Conservation (phyloP, 2,113 vertebrate species). For the Sminthopsis crassicaudata region DNA sequence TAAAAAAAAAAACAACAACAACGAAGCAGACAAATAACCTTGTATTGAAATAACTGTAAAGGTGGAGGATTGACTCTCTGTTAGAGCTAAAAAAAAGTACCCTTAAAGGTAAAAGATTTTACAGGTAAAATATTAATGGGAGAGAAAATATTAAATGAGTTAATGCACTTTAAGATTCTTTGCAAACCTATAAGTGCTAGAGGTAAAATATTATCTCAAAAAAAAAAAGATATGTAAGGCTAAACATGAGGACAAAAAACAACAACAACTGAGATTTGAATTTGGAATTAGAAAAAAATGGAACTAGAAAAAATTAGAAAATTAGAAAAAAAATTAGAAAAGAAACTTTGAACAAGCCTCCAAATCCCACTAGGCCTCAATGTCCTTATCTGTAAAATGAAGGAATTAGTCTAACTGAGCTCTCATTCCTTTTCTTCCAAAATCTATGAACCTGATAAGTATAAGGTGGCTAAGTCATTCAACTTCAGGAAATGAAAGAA, state of each 20-base stretch:
- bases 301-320: too few relatives aligned
- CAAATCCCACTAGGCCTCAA: not conserved
- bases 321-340: too few relatives aligned
- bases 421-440: not conserved
- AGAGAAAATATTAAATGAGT: not conserved
- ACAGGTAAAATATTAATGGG: constrained; percentile 16
- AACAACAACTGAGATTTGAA: not conserved
- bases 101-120: constrained; percentile 47
- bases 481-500: not conserved
- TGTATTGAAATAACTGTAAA: constrained; percentile 20
- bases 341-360: not conserved
- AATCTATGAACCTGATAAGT: not conserved
- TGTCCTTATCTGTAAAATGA: not conserved
- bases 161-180: not conserved
- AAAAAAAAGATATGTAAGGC: not conserved
- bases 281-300: not conserved
- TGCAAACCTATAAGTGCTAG: not conserved
- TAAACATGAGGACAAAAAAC: not conserved
- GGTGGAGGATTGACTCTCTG: constrained; percentile 49
- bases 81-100: constrained; percentile 28
- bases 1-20: constrained; percentile 75
- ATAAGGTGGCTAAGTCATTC: not conserved
- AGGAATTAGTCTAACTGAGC: not conserved
- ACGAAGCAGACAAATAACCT: constrained; percentile 56
- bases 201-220: not conserved